Evolutionary conservation across 2,113 vertebrate species (phyloP), one percentile per base, ranked within the genome.

Genomic region (Struthidea cinerea): DNA sequence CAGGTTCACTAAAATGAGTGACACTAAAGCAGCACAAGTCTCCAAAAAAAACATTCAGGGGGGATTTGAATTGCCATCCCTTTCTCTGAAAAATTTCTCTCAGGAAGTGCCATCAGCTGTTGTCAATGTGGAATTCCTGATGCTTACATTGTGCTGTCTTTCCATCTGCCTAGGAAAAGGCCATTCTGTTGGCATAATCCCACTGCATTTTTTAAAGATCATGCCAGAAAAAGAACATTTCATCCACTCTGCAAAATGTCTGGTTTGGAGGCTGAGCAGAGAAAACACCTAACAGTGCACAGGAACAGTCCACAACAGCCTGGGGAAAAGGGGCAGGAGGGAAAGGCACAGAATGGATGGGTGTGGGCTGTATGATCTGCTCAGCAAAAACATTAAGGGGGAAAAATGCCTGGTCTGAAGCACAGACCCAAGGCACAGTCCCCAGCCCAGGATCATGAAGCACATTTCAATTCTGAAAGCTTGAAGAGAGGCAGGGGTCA

Each of bases 271-370:
- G 15, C 14, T 68, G 28, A n/a, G 28, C 14, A 39, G 23, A 47
- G 70, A 74, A 89, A 80, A 39, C 32, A 39, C 11, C 27, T n/a
- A 63, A 41, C 4, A n/a, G 50, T 10, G 44, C 53, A 47, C 15
- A 87, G 32, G 23, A 61, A 69, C 9, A 87, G 35, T 22, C 14
- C 75, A 39, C 23, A 59, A 4, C 15, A 42, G 41, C 16, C 20
- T 6, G 0, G 8, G 28, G 11, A 2, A 55, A 44, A 75, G 24
- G 22, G 1, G 0, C 27, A 14, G 30, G 11, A 49, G 46, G 39
- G 27, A 37, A 59, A 44, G 23, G 28, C 8, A 52, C 35, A 75
- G 53, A 67, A 59, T 3, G 24, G 41, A 28, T 16, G 23, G 23
- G 12, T 24, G 27, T 68, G 42, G 30, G 55, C 46, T 60, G 41